Percentiles rank a stretch among this genome's conserved stretches.
phyloP scores from a whole-genome alignment of 2,113 vertebrate species.

The Nipponia nippon region DNA sequence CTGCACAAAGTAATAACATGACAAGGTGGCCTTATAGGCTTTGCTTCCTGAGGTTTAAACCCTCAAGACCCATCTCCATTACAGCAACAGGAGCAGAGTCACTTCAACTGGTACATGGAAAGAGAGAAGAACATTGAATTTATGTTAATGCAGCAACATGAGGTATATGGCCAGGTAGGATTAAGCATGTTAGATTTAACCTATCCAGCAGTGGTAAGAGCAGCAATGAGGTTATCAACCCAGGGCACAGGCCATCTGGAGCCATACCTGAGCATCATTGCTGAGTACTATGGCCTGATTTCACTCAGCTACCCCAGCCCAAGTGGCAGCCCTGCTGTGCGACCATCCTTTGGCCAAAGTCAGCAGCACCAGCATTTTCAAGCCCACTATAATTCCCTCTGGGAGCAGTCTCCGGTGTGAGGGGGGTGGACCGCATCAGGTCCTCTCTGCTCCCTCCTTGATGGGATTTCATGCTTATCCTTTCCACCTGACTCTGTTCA shows the following conservation, averaged over 20 bases:
- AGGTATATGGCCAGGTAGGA: neutral
- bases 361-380: neutral
- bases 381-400: neutral
- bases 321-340: accelerated
- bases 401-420: neutral
- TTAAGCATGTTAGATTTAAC: neutral
- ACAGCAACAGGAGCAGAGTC: neutral
- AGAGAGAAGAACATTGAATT: neutral
- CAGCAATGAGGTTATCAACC: neutral
- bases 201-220: neutral
- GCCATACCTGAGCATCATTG: neutral
- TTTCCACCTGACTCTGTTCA: accelerated
- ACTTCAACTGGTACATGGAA: neutral
- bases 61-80: neutral
- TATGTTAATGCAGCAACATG: neutral
- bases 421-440: accelerated
- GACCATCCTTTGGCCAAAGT: neutral
- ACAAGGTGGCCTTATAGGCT: neutral
- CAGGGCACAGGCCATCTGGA: neutral
- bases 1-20: neutral
- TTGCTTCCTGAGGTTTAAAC: neutral
- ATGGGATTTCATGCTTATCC: neutral
- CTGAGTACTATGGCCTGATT: neutral
- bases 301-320: neutral
- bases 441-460: neutral